phyloP scores from a whole-genome alignment of 2,113 vertebrate species.

The Nasalis larvatus region DNA sequence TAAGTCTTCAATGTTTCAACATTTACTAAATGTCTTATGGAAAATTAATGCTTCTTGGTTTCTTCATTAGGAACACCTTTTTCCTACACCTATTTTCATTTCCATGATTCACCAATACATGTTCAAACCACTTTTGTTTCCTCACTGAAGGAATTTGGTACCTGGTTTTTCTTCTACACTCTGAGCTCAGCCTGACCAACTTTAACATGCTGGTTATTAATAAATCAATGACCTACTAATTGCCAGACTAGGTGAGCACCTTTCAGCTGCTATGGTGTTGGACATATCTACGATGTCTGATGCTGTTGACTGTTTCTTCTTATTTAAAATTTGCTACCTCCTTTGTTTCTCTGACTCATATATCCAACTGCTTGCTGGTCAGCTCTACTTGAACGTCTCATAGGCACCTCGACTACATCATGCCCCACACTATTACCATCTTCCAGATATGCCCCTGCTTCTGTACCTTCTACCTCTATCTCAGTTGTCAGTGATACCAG shows the following conservation, averaged over 20 bases:
- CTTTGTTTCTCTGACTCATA: neutral
- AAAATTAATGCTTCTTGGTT: neutral
- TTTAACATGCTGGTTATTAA: neutral
- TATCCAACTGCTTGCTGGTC: neutral
- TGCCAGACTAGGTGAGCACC: neutral
- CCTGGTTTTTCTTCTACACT: neutral
- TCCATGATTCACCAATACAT: neutral
- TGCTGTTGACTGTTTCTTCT: neutral
- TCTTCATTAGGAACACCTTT: constrained; percentile 15
- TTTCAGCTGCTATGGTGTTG: neutral
- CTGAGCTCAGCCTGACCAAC: neutral
- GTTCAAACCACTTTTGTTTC: neutral
- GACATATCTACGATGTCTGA: neutral
- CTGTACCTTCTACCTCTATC: neutral
- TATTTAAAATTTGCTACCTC: neutral
- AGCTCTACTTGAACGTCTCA: neutral
- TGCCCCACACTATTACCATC: neutral
- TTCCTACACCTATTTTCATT: neutral
- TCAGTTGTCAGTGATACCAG: neutral
- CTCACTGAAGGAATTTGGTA: neutral
- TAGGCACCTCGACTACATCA: neutral
- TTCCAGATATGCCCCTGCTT: neutral
- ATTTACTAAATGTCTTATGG: neutral
- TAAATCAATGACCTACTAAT: neutral
- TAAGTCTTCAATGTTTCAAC: neutral